Evolutionary conservation across 2,888 invertebrate genomes (phyloP).

Genomic region (Epirrhoe tristata): DNA sequence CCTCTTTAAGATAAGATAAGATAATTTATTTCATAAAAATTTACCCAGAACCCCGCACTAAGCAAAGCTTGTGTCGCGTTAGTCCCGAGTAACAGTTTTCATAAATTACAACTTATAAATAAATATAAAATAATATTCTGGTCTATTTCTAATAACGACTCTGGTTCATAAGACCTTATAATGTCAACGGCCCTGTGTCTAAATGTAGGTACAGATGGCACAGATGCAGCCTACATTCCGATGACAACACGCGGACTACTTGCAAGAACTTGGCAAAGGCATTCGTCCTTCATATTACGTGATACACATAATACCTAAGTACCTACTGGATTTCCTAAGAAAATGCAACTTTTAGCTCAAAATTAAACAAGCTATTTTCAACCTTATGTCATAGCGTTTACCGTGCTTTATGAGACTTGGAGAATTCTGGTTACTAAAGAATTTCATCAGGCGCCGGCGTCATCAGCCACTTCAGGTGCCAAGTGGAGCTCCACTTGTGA

Average conservation of each 20-base stretch:
- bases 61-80: too few species aligned
- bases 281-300: conserved; percentile 18
- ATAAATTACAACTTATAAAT: too few species aligned
- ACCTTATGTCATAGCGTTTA: not conserved
- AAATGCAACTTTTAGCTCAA: not conserved
- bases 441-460: conserved; percentile 14
- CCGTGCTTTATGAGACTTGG: not conserved
- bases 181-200: not conserved
- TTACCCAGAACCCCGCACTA: too few species aligned
- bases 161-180: too few species aligned
- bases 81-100: too few species aligned
- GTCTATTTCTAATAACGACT: too few species aligned
- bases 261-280: conserved; percentile 4
- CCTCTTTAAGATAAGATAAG: too few species aligned
- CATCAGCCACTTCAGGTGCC: not conserved
- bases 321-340: too few species aligned
- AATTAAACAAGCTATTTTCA: not conserved
- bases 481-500: conserved; percentile 17
- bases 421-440: not conserved
- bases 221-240: conserved; percentile 4
- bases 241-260: conserved; percentile 1
- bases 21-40: too few species aligned
- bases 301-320: not conserved
- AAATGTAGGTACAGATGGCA: not conserved
- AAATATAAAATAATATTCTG: too few species aligned